phyloP scores from a whole-genome alignment of 2,797 vertebrate species.

The Ficedula albicollis region DNA sequence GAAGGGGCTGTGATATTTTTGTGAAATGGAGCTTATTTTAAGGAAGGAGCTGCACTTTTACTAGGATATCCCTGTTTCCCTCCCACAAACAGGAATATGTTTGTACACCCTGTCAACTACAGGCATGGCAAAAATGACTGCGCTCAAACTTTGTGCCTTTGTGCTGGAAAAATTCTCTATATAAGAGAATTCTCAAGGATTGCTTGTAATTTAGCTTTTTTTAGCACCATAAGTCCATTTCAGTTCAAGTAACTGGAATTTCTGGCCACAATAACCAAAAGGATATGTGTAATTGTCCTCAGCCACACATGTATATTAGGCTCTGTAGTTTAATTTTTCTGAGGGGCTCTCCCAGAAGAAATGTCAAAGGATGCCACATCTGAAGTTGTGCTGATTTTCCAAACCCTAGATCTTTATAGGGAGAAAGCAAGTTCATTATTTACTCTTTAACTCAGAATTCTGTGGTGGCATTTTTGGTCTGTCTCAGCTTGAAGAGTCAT shows the following conservation, averaged over 20 bases:
- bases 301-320: neutral
- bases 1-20: neutral
- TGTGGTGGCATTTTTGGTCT: neutral
- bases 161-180: neutral
- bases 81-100: rapidly evolving
- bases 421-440: neutral
- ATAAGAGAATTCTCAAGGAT: neutral
- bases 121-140: rapidly evolving
- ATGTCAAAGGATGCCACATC: neutral
- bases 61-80: rapidly evolving
- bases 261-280: neutral
- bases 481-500: neutral
- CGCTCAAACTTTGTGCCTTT: neutral
- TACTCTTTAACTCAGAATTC: neutral
- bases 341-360: neutral
- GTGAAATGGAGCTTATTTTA: neutral
- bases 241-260: neutral
- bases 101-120: rapidly evolving
- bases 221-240: too few relatives aligned
- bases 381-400: neutral
- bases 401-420: neutral
- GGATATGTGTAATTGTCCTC: neutral
- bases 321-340: neutral
- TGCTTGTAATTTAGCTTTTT: neutral
- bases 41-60: neutral